Conservation (phyloP, 2,888 invertebrate genomes). For the Temnothorax unifasciatus region DNA sequence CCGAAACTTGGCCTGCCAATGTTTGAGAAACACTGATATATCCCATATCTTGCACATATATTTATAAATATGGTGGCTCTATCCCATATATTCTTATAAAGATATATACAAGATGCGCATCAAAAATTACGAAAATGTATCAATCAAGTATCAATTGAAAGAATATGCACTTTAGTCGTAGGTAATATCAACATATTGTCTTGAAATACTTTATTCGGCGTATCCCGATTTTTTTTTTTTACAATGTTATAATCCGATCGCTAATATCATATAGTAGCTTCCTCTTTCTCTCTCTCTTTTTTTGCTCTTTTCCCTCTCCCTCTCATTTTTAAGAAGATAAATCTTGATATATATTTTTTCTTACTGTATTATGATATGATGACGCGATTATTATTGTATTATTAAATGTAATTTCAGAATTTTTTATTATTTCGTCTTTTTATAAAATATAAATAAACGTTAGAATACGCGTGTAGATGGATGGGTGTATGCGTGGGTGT, state of each 20-base stretch:
- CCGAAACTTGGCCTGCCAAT: slow-evolving; percentile 77
- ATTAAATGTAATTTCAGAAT: neutral
- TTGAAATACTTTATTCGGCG: neutral
- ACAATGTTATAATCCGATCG: neutral
- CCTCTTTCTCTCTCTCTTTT: too few species aligned
- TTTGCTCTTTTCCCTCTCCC: too few species aligned
- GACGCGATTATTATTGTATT: neutral
- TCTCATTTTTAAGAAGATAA: neutral
- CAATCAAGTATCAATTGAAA: slow-evolving; percentile 45
- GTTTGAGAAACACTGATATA: slow-evolving; percentile 84
- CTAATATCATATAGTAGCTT: neutral
- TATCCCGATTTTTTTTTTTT: neutral
- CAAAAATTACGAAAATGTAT: slow-evolving; percentile 36
- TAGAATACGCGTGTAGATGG: neutral
- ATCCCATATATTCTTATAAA: slow-evolving; percentile 72
- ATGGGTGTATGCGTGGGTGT: neutral
- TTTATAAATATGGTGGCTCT: slow-evolving; percentile 79
- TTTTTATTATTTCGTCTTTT: slow-evolving; percentile 3
- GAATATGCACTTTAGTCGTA: slow-evolving; percentile 36
- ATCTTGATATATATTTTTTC: too few species aligned
- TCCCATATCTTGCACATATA: slow-evolving; percentile 72
- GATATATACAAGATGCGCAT: slow-evolving; percentile 51
- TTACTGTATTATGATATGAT: neutral
- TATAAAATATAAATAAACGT: slow-evolving; percentile 15
- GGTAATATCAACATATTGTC: slow-evolving; percentile 18